These are phyloP conservation scores for Sebastes miniatus DNA, from an alignment of 2,797 vertebrate species.

Conservation along the genomic window DNA sequence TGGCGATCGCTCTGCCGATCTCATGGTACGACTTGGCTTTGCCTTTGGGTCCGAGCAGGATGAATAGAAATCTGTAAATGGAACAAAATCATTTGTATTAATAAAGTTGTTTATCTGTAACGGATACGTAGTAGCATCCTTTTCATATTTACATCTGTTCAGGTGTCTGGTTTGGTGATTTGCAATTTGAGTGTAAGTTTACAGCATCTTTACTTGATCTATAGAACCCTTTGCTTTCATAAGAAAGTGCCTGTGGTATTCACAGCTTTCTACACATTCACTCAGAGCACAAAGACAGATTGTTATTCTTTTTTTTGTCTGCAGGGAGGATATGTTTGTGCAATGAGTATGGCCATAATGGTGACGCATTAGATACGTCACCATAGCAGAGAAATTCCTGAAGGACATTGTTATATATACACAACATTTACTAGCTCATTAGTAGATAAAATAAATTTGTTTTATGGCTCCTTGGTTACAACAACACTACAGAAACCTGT, in stretches of 20 bases:
- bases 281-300: background rate
- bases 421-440: background rate
- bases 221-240: background rate
- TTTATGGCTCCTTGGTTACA: background rate
- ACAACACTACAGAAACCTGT: background rate
- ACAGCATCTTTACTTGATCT: background rate
- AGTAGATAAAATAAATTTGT: background rate
- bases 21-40: conserved; percentile 98
- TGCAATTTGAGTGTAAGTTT: background rate
- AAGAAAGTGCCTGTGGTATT: background rate
- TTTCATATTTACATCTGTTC: background rate
- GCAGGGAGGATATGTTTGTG: background rate
- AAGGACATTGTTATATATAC: background rate
- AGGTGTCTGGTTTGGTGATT: background rate
- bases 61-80: conserved; percentile 91
- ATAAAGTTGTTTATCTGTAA: background rate
- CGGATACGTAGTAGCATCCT: background rate
- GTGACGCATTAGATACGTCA: background rate
- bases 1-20: conserved; percentile 96
- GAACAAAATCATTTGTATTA: background rate
- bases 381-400: background rate
- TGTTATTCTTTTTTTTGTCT: background rate
- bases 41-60: conserved; percentile 97
- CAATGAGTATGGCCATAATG: background rate
- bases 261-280: background rate